A percentile compares a stretch with the other conserved stretches of the same genome.
Evolutionary conservation across 2,888 invertebrate species (phyloP).

Genomic region (Teleogryllus oceanicus): DNA sequence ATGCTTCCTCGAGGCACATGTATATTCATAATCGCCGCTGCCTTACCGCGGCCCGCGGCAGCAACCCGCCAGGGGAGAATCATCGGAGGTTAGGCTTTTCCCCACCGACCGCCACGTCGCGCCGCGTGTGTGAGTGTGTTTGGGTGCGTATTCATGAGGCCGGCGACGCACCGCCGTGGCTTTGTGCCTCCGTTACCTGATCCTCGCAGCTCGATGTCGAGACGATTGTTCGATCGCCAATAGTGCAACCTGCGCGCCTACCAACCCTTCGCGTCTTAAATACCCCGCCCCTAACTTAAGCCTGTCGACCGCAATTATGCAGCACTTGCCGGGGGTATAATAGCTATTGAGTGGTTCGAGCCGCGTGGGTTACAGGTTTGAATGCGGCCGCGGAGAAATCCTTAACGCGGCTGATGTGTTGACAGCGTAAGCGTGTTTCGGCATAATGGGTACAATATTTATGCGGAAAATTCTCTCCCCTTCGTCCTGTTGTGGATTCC

Average conservation of each 20-base stretch:
- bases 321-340: conserved; percentile 12
- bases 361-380: background rate
- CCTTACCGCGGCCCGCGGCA: background rate
- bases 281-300: conserved; percentile 6
- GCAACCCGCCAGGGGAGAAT: too few species aligned
- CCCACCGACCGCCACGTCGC: too few species aligned
- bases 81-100: too few species aligned
- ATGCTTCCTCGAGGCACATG: background rate
- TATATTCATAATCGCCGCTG: background rate
- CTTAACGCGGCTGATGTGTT: background rate
- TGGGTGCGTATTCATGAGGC: conserved; percentile 4
- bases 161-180: background rate
- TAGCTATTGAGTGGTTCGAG: conserved; percentile 11
- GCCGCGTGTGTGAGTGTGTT: background rate
- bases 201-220: background rate
- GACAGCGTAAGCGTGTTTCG: background rate
- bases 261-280: conserved; percentile 6
- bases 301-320: background rate
- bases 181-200: background rate
- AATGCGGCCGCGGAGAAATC: conserved; percentile 6
- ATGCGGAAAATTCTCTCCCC: conserved; percentile 12
- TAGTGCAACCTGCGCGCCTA: background rate
- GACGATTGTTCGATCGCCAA: conserved; percentile 4
- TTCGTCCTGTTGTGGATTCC: background rate
- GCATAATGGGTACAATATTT: background rate